Evolutionary conservation across 2,888 invertebrate genomes (phyloP), one percentile per base, ranked within the genome.

Genomic region (Arctia plantaginis): DNA sequence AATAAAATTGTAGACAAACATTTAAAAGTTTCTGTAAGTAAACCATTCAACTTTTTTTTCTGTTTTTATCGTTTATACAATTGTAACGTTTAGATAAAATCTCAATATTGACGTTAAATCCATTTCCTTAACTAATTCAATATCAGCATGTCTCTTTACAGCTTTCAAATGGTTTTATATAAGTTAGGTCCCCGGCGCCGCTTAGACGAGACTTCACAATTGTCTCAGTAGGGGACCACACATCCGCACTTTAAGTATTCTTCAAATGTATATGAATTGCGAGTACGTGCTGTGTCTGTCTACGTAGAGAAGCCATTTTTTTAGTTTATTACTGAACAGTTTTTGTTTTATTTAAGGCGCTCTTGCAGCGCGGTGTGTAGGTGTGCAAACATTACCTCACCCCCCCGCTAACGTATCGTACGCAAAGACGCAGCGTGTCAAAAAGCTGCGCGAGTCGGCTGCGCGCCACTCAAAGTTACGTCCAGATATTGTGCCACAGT

Each of bases 211-310:
- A 83, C 83, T 80, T 44, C 1, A 33, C 47, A 27, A 75, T 71
- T 74, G 83, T 83, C 83, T 83, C 85, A 75, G 77, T 71, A 76
- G 79, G 83, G 72, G n/a, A 18, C 59, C 33, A 35, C 35, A 41
- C 18, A 41, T 6, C 23, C 39, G 15, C 30, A 18, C 59, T 30
- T 62, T 18, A 15, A 62, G 35, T 33, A 62, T 41, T 70, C 62
- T 62, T 30, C 41, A 39, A 41, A 62, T 41, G 27, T 70, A 59
- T 62, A 62, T 39, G 35, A 69, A 27, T 18, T 39, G 55, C 41
- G 39, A 13, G 6, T 27, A 39, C 39, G 30, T 70, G 59, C 12
- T 41, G 15, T 35, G 20, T 71, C 41, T 66, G 41, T 66, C 55
- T 41, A 66, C 30, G 18, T 18, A 15, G 30, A 15, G 51, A n/a